Evolutionary conservation across 1,140 invertebrate genomes (phyloP), one percentile per base, ranked within the genome.

Genomic region (Maniola jurtina): DNA sequence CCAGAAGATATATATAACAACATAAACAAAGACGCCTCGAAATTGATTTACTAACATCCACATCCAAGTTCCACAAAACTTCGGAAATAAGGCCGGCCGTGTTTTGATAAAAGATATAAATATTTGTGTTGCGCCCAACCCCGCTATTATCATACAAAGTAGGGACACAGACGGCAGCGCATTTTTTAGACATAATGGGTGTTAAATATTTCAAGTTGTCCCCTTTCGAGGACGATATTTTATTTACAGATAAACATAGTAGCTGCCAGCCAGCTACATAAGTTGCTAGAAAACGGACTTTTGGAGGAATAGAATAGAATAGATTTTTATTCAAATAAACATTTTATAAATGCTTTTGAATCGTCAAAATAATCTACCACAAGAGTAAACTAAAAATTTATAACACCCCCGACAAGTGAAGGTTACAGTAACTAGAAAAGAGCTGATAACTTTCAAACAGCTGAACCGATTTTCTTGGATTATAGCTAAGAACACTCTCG

Each of bases 161-260:
- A 55, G 34, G 56, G 59, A 60, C 64, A 54, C 59, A 45, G 55
- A 57, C 47, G 42, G 36, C 45, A 33, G 16, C 60, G 40, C 35
- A 33, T 62, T 66, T 64, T 66, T 67, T 59, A 40, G 35, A 64
- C 57, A 66, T 71, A 63, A 71, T 71, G 60, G 64, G 16, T 52
- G 35, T 64, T 71, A 71, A 71, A 71, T 67, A 71, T 67, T 71
- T 67, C 52, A 71, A 66, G 55, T 71, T 60, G 69, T 62, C 69
- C 61, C 55, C 57, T 63, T 60, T 70, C 40, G 34, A 34, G 54
- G 47, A 45, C 63, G 61, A 54, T 66, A 63, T 60, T 52, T 66
- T 66, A 66, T 71, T 71, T 65, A 65, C 33, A 66, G 57, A 52
- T 54, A 59, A 35, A 60, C 60, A 34, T 5, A 56, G 36, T 58